Base-by-base conservation (phyloP, 2,113 vertebrate genomes). In the Misgurnus mizolepis region DNA sequence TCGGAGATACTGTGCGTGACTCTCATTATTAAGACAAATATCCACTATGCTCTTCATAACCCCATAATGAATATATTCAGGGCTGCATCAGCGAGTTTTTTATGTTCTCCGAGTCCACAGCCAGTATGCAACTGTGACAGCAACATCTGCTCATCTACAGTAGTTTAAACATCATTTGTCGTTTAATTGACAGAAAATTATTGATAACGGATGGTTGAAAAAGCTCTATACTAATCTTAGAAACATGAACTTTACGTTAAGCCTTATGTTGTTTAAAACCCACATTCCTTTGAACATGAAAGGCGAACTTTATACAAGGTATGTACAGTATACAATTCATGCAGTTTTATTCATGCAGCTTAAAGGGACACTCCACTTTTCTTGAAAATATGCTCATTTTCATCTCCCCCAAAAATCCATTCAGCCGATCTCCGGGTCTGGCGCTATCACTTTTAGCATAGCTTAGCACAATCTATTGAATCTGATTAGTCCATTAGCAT, bases 21-120 rank as follows among this genome's bases (percentile, higher is more conserved):
- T 70, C 49, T 70, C 39, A 55, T 56, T 71, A 7, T 56, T 41
- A 58, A 58, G 55, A 41, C 69, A 18, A 17, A 56, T 72, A 3
- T 55, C 49, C 34, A 70, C 15, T 45, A 45, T 67, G 55, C 6
- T n/a, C 55, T 58, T 67, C n/a, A 67, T 67, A 45, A 47, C 43
- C 41, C 17, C 66, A 22, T n/a, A 22, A 47, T 45, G n/a, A 67
- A 47, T 67, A 18, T 67, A 47, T 45, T 67, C n/a, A 47, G 18
- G 11, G n/a, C 66, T 6, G 27, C 49, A 55, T 71, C 39, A 40
- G 27, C 15, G 17, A 7, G 10, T 34, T 70, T 12, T 39, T 5
- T 55, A 9, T 17, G 3, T 50, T 27, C 55, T 58, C 17, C 8
- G 7, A 58, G 50, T 58, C 55, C 7, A 17, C n/a, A 58, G 55